phyloP scores from a whole-genome alignment of 1,140 invertebrate genomes.

The Aleiodes sp. region DNA sequence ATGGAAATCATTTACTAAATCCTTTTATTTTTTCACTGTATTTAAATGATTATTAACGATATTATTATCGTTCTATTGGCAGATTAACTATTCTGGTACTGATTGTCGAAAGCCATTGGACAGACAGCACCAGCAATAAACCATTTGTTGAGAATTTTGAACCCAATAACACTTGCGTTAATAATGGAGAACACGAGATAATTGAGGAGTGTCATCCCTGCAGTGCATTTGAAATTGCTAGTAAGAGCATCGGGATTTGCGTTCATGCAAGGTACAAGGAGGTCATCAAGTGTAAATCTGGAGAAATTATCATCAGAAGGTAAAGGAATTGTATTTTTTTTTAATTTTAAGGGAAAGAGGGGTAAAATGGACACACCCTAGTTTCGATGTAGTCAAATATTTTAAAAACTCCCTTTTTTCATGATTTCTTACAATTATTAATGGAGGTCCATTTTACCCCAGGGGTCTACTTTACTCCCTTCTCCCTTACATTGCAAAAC shows the following conservation, averaged over 20 bases:
- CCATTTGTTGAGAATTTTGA: slow-evolving; percentile 72
- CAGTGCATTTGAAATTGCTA: slow-evolving; percentile 78
- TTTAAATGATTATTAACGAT: not conserved
- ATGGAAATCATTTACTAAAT: too few relatives aligned
- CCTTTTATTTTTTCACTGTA: not conserved
- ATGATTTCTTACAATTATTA: too few relatives aligned
- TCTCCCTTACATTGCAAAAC: too few relatives aligned
- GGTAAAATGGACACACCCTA: too few relatives aligned
- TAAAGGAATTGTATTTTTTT: slow-evolving; percentile 46
- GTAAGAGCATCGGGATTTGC: slow-evolving; percentile 76
- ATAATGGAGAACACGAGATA: slow-evolving; percentile 74
- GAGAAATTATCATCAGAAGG: slow-evolving; percentile 76
- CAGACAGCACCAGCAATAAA: slow-evolving; percentile 65
- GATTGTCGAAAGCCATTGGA: slow-evolving; percentile 81
- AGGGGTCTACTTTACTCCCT: too few relatives aligned
- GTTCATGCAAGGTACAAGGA: slow-evolving; percentile 77
- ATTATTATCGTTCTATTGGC: slow-evolving; percentile 47
- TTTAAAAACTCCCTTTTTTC: not conserved
- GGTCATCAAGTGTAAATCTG: slow-evolving; percentile 74
- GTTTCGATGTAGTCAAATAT: not conserved
- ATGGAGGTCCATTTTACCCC: too few relatives aligned
- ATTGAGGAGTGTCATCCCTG: slow-evolving; percentile 83
- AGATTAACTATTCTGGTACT: slow-evolving; percentile 81
- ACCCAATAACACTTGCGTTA: slow-evolving; percentile 79
- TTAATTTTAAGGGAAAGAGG: slow-evolving; percentile 9